Evolutionary conservation across 2,797 vertebrate genomes (phyloP), one percentile per base, ranked within the genome.

Genomic region (Sitta carolinensis): DNA sequence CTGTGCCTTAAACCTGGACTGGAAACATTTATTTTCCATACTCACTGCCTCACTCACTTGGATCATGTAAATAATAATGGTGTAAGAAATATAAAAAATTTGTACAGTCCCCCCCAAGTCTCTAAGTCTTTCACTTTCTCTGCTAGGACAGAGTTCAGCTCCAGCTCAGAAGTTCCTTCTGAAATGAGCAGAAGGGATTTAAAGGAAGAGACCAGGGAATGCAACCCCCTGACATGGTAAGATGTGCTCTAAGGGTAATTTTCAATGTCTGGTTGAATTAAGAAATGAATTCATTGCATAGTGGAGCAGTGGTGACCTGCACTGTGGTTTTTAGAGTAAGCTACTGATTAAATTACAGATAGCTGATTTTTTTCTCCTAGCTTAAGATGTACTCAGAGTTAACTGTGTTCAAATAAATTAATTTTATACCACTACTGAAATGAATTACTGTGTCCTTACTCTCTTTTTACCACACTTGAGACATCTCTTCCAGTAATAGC

Each of bases 391-490:
- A 77, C 34, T 73, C 67, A 50, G 16, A 68, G 61, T 57, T 59
- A 77, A 75, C 43, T 61, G 26, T 61, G 21, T 62, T 55, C 19
- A 80, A 73, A 80, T 4, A 87, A 89, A 75, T 63, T 68, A 13
- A 51, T 59, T 86, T 89, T 47, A 80, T 63, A 67, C 4, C 18
- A 23, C 38, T 62, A 42, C 57, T 68, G 83, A 87, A 86, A 81
- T 43, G 13, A 63, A 47, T 30, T 66, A 16, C 21, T 52, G 36
- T 38, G 20, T 70, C 81, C 91, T 96, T 87, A 95, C 89, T 89
- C 85, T 38, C 27, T 81, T 85, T 91, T 96, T 52, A 61, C 19
- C 23, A 68, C 32, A 82, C 67, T 75, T 81, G 89, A 89, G 62
- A 45, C 50, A 30, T 84, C 92, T 57, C 82, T 79, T 75, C 90